Evolutionary conservation across 2,797 vertebrate genomes (phyloP).

Genomic region (Acrocephalus scirpaceus): DNA sequence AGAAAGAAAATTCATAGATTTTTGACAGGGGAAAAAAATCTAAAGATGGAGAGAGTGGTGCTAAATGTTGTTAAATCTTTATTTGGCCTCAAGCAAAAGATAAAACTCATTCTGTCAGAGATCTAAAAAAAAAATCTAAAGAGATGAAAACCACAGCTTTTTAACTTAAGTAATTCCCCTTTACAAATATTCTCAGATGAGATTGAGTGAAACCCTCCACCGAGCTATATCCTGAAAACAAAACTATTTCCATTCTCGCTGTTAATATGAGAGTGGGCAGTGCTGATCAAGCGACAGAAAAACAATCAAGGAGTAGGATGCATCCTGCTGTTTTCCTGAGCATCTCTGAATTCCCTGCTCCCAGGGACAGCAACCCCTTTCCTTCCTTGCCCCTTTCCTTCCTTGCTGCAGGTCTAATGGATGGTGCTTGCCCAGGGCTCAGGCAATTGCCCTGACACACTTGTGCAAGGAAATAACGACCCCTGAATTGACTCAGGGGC

Average conservation of each 20-base stretch:
- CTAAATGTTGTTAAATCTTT: conserved; percentile 2
- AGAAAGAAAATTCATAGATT: not conserved
- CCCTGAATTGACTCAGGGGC: not conserved
- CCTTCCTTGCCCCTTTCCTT: not conserved
- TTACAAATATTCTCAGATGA: not conserved
- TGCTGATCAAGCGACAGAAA: not conserved
- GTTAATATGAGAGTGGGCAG: not conserved
- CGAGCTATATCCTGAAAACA: not conserved
- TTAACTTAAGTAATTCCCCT: not conserved
- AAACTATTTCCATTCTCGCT: not conserved
- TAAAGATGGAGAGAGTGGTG: not conserved
- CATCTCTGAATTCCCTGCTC: not conserved
- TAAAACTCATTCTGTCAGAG: not conserved
- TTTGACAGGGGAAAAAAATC: not conserved
- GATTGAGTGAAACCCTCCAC: not conserved
- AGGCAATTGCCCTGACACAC: not conserved
- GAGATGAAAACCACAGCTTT: not conserved
- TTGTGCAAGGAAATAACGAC: not conserved
- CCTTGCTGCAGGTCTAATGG: not conserved
- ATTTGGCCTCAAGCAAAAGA: not conserved
- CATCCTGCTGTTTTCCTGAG: not conserved
- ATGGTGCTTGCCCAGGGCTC: not conserved
- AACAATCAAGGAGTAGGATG: not conserved
- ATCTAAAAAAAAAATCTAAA: not conserved
- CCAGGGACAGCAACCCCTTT: not conserved